Evolutionary conservation across 2,113 vertebrate genomes (phyloP).

Genomic region (Semnopithecus entellus): DNA sequence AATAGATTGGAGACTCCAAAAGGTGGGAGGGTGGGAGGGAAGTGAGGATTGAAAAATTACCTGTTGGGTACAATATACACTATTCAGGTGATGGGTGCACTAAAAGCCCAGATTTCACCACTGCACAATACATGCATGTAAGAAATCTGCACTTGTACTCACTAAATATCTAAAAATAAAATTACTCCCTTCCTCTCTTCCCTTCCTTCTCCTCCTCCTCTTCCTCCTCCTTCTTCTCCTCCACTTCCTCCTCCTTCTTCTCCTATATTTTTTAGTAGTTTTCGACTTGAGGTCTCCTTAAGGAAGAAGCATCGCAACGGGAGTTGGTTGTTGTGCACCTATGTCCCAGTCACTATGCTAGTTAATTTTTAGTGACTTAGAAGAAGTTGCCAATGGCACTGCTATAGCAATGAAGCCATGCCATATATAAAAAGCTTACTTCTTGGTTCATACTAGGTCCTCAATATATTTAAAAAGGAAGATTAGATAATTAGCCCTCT

Average conservation of each 20-base stretch:
- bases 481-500: slow-evolving; percentile 4
- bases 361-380: not conserved
- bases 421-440: not conserved
- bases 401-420: not conserved
- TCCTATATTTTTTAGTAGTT: not conserved
- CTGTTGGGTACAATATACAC: no score
- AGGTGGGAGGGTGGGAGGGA: no score
- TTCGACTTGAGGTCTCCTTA: not conserved
- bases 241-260: not conserved
- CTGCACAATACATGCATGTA: no score
- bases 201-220: not conserved
- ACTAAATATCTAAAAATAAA: no score
- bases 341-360: not conserved
- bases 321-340: not conserved
- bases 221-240: not conserved
- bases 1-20: no score
- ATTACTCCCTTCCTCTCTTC: not conserved
- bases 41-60: no score
- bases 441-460: not conserved
- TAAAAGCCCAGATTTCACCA: no score
- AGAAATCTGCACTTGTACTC: no score
- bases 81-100: no score
- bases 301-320: not conserved
- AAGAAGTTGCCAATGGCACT: not conserved
- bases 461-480: not conserved